These are phyloP conservation scores for Regulus satrapa DNA, from an alignment of 2,113 vertebrate species.

Conservation along the genomic window DNA sequence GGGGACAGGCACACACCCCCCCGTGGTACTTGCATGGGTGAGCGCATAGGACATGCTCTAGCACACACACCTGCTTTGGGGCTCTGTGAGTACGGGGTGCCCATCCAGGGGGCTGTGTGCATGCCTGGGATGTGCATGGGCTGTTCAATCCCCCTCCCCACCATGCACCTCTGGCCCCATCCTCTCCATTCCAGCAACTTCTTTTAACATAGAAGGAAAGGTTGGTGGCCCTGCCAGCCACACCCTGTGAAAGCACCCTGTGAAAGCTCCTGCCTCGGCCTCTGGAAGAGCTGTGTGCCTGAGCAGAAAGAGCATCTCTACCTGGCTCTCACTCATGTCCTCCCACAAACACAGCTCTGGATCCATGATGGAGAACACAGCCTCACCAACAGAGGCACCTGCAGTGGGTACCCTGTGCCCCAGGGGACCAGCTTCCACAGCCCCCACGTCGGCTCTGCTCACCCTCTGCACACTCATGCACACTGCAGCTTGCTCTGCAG, in stretches of 20 bases:
- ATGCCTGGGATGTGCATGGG: fast-evolving
- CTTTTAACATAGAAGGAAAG: not conserved
- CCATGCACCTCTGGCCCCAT: not conserved
- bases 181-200: not conserved
- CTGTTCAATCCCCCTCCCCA: not conserved
- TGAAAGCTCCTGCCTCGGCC: fast-evolving
- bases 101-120: not conserved
- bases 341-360: fast-evolving
- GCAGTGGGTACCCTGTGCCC: not conserved
- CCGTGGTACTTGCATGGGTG: fast-evolving
- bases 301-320: not conserved
- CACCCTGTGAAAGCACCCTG: not conserved
- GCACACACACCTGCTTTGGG: not conserved
- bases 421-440: not conserved
- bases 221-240: fast-evolving
- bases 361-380: fast-evolving
- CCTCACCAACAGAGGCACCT: fast-evolving
- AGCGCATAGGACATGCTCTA: not conserved
- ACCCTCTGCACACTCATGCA: not conserved
- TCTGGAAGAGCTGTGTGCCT: fast-evolving
- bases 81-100: not conserved
- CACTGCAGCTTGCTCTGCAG: not conserved
- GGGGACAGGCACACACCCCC: fast-evolving
- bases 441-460: fast-evolving
- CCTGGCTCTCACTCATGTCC: not conserved